Base-by-base conservation (phyloP, 1,140 invertebrate genomes). In the Drosophila ironensis region DNA sequence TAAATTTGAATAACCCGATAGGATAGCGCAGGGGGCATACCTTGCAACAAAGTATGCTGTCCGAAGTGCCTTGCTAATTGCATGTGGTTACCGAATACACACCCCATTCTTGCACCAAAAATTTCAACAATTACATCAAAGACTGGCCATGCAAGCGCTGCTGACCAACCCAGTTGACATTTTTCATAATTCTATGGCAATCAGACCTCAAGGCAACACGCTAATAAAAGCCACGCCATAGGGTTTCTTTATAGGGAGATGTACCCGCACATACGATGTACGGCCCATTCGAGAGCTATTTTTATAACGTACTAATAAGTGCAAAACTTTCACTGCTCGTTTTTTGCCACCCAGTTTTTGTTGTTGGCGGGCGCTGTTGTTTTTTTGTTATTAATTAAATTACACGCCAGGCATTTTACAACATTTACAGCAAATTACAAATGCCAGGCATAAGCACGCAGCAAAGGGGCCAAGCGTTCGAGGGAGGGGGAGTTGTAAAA, bases 221-320 rank as follows among this genome's bases (percentile, higher is more conserved):
- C 56, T 52, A 63, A 77, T 77, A 77, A 82, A 82, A 77, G 56
- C 77, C 72, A 76, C 72, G 66, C 72, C 53, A 72, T 59, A 24
- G 16, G 16, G 4, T 16, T 16, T 40, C 20, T 24, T 11, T 12
- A 46, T 22, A 30, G 16, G 8, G 2, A 7, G n/a, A n/a, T n/a
- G n/a, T n/a, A n/a, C n/a, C n/a, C n/a, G n/a, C n/a, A n/a, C n/a
- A n/a, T n/a, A 20, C 14, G 16, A 37, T 14, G 57, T 27, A 22
- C 22, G 41, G 17, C 12, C 46, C 48, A 69, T 60, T 52, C 45
- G 24, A 74, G 63, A 82, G 64, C 68, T 73, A 71, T 84, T 82
- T 82, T 82, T 86, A 82, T 82, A 82, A 82, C 59, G 78, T 82
- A 86, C 80, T 86, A 86, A 86, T 84, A 84, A 84, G 74, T 86